These are phyloP conservation scores for Microvelia longipes DNA, from an alignment of 1,140 invertebrate genomes.

Conservation along the genomic window DNA sequence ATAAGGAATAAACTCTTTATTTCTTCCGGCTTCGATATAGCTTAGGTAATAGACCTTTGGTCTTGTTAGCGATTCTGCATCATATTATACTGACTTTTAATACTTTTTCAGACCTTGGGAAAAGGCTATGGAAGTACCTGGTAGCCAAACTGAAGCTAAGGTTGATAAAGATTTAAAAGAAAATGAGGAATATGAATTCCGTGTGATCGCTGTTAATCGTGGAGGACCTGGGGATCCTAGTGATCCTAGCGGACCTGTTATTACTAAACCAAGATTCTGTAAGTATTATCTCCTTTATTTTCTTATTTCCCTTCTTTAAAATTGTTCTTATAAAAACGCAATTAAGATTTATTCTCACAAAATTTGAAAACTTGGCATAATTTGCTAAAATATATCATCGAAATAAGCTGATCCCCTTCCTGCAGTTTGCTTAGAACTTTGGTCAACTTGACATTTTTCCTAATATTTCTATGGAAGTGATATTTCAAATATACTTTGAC, in stretches of 20 bases:
- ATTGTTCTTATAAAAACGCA: not conserved
- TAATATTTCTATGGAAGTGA: no score
- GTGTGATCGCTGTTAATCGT: constrained; percentile 91
- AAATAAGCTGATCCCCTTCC: no score
- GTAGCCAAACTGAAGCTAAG: constrained; percentile 56
- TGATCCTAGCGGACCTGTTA: constrained; percentile 68
- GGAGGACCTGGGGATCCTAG: constrained; percentile 87
- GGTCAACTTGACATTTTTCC: no score
- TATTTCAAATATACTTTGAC: no score
- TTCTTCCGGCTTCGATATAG: no score
- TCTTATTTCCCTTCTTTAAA: not conserved
- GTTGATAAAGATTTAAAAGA: constrained; percentile 66
- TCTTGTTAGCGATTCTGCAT: no score
- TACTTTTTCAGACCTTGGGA: constrained; percentile 58
- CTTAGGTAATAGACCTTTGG: no score
- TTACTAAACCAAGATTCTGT: constrained; percentile 69
- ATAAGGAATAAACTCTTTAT: no score
- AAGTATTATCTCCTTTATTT: no score
- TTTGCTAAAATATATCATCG: no score
- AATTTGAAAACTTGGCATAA: not conserved
- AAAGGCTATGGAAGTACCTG: constrained; percentile 60
- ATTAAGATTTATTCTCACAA: not conserved
- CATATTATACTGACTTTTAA: no score
- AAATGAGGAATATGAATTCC: constrained; percentile 92
- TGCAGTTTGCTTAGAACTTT: no score